These are phyloP conservation scores for Cheilinus undulatus DNA, from an alignment of 2,113 vertebrate genomes.

Conservation along the genomic window DNA sequence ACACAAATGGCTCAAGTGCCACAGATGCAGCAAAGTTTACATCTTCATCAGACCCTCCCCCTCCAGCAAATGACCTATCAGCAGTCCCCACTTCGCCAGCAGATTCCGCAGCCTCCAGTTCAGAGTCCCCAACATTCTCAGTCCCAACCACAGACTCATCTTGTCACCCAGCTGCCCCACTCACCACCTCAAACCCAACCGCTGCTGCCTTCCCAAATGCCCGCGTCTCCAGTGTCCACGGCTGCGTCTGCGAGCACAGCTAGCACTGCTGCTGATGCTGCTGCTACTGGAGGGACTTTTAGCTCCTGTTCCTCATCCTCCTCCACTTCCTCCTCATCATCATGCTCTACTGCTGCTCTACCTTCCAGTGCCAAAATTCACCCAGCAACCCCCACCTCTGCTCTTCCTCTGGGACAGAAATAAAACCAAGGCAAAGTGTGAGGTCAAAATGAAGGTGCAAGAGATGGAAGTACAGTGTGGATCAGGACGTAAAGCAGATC, in stretches of 20 bases:
- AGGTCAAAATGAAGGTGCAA: conserved; percentile 50
- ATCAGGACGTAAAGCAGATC: conserved; percentile 35
- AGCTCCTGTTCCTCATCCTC: conserved; percentile 72
- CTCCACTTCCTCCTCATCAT: conserved; percentile 73
- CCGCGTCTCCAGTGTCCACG: conserved; percentile 56
- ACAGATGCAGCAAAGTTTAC: conserved; percentile 73
- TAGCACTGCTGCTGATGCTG: conserved; percentile 32
- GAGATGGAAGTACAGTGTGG: conserved; percentile 32
- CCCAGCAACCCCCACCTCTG: conserved; percentile 72
- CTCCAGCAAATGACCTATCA: conserved; percentile 81
- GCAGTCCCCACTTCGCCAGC: conserved; percentile 71
- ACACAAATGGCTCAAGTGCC: conserved; percentile 80
- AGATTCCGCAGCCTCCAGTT: conserved; percentile 78
- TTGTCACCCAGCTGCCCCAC: conserved; percentile 62
- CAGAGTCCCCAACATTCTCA: conserved; percentile 75
- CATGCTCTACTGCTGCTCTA: conserved; percentile 79
- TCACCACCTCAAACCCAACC: conserved; percentile 72
- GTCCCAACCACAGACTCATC: conserved; percentile 68
- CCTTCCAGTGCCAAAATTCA: conserved; percentile 83
- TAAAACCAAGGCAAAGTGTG: conserved; percentile 58
- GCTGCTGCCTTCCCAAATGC: conserved; percentile 72
- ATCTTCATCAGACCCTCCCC: conserved; percentile 74
- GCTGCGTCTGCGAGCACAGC: conserved; percentile 52
- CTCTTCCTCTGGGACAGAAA: conserved; percentile 82
- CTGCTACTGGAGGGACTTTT: conserved; percentile 51